Percentiles rank a stretch among this genome's conserved stretches.
Evolutionary conservation across 37 sponge, comb jelly and placozoan species (phyloP).

Genomic region (Ianthella basta): DNA sequence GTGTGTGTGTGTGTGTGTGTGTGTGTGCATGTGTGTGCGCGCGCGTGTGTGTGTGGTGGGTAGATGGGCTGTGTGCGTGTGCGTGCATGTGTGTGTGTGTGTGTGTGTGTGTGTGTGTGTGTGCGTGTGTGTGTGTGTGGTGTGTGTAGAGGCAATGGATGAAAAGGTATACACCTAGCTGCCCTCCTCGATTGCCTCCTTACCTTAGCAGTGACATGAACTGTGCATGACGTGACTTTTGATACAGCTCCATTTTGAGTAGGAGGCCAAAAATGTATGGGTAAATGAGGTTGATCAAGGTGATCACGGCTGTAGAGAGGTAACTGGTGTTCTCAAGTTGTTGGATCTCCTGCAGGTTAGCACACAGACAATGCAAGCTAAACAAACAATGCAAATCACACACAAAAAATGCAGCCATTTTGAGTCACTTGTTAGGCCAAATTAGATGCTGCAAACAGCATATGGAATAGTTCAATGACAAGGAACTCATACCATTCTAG

Average conservation of each 20-base stretch:
- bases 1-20: constrained; percentile 23
- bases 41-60: constrained; percentile 1
- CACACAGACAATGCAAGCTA: too few relatives aligned
- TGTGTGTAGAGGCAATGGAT: too few relatives aligned
- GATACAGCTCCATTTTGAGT: not conserved
- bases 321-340: not conserved
- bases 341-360: not conserved
- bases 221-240: not conserved
- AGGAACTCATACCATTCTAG: too few relatives aligned
- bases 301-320: constrained; percentile 11
- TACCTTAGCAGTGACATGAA: not conserved
- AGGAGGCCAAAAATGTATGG: not conserved
- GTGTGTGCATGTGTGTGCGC: constrained; percentile 19
- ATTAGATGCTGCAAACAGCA: too few relatives aligned
- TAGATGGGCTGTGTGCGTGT: not conserved
- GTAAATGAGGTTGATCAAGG: not conserved
- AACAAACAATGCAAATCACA: too few relatives aligned
- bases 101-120: not conserved
- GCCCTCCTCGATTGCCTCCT: not conserved
- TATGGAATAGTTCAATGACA: too few relatives aligned
- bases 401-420: too few relatives aligned
- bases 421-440: too few relatives aligned
- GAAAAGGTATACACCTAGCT: too few relatives aligned
- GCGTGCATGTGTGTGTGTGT: constrained; percentile 10
- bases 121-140: too few relatives aligned